phyloP scores from a whole-genome alignment of 2,113 vertebrate species.

The Lepus americanus region DNA sequence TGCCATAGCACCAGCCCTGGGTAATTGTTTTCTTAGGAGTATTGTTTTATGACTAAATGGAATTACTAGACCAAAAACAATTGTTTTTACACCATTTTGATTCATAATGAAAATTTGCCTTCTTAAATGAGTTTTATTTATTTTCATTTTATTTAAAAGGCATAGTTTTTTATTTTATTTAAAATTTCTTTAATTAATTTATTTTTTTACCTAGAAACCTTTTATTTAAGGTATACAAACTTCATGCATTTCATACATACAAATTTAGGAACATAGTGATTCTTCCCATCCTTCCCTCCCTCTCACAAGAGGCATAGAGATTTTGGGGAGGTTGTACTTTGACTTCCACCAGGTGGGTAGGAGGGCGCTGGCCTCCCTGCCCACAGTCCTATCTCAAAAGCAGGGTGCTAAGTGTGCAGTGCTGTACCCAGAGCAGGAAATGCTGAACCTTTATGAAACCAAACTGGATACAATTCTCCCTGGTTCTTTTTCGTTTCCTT shows the following conservation, averaged over 20 bases:
- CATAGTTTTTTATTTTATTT: too few relatives aligned
- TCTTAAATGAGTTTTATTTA: too few relatives aligned
- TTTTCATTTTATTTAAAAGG: too few relatives aligned
- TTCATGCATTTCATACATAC: too few relatives aligned
- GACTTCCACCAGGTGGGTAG: neutral
- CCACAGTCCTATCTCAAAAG: neutral
- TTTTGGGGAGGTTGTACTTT: neutral
- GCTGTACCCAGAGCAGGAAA: neutral
- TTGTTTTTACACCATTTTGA: slow-evolving; percentile 20
- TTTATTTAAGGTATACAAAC: too few relatives aligned
- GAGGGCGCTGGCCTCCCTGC: neutral
- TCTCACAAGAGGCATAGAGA: too few relatives aligned
- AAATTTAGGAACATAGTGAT: too few relatives aligned
- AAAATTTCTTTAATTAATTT: too few relatives aligned
- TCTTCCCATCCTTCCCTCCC: too few relatives aligned
- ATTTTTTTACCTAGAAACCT: too few relatives aligned
- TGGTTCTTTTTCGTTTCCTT: slow-evolving; percentile 18
- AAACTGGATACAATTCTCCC: neutral
- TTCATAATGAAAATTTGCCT: neutral
- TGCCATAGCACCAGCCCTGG: too few relatives aligned
- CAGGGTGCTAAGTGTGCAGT: neutral
- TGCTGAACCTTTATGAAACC: neutral
- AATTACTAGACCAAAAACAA: slow-evolving; percentile 48
- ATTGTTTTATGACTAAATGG: neutral
- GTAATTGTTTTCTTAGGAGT: slow-evolving; percentile 5